phyloP scores from a whole-genome alignment of 2,888 invertebrate genomes.

The Icerya purchasi region DNA sequence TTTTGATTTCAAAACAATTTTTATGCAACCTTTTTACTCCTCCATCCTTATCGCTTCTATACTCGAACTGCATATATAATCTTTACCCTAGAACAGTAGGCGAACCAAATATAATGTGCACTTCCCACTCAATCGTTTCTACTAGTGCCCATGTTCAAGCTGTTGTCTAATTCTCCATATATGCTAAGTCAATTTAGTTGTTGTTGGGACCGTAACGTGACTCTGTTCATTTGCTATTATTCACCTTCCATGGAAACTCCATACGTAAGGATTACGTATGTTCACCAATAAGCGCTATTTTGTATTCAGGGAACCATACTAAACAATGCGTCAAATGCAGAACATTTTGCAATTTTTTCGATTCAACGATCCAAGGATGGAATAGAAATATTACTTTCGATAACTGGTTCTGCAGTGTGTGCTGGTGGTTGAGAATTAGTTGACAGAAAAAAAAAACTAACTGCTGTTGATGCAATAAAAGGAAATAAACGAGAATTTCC shows the following conservation, averaged over 20 bases:
- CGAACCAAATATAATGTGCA: background rate
- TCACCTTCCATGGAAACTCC: background rate
- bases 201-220: background rate
- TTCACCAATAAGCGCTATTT: background rate
- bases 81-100: background rate
- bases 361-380: background rate
- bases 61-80: too few species aligned
- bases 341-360: background rate
- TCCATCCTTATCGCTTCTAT: too few species aligned
- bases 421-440: constrained; percentile 14
- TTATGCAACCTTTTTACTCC: too few species aligned
- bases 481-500: background rate
- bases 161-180: background rate
- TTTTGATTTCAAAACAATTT: too few species aligned
- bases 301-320: background rate
- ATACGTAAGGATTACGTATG: background rate
- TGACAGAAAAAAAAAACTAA: background rate
- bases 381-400: constrained; percentile 16
- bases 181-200: background rate
- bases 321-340: background rate
- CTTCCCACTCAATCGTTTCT: background rate
- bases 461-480: background rate
- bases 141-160: background rate
- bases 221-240: background rate
- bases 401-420: constrained; percentile 15